Percentiles rank a stretch among this genome's conserved stretches.
These are phyloP conservation scores for Sphenopsis melanotis DNA, from an alignment of 2,797 vertebrate genomes.

Conservation along the genomic window DNA sequence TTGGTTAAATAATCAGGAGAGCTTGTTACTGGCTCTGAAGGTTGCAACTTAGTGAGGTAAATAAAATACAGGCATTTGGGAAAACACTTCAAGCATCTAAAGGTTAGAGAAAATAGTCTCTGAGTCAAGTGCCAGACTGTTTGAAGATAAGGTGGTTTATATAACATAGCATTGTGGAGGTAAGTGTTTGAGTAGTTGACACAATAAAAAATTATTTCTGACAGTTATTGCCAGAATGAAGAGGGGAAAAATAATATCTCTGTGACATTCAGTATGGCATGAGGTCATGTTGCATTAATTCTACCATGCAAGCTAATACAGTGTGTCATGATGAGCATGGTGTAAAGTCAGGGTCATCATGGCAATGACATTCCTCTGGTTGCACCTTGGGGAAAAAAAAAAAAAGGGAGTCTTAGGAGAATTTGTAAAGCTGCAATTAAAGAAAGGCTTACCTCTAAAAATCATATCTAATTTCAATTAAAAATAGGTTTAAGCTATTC, in stretches of 20 bases:
- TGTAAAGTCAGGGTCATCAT: not conserved
- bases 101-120: not conserved
- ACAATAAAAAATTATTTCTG: not conserved
- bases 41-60: not conserved
- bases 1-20: not conserved
- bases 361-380: not conserved
- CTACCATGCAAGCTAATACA: not conserved
- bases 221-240: not conserved
- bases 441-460: not conserved
- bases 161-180: not conserved
- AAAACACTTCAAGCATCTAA: not conserved
- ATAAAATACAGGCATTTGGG: not conserved
- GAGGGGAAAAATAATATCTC: not conserved
- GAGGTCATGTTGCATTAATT: not conserved
- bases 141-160: not conserved
- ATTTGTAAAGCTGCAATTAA: not conserved
- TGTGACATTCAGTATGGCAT: not conserved
- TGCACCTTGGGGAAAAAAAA: not conserved
- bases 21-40: not conserved
- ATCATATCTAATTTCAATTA: not conserved
- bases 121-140: not conserved
- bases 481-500: not conserved
- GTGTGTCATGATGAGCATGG: not conserved
- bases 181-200: slow-evolving; percentile 1
- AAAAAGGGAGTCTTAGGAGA: not conserved